Evolutionary conservation across 2,888 invertebrate genomes (phyloP).

Genomic region (Tupiocoris notatus): DNA sequence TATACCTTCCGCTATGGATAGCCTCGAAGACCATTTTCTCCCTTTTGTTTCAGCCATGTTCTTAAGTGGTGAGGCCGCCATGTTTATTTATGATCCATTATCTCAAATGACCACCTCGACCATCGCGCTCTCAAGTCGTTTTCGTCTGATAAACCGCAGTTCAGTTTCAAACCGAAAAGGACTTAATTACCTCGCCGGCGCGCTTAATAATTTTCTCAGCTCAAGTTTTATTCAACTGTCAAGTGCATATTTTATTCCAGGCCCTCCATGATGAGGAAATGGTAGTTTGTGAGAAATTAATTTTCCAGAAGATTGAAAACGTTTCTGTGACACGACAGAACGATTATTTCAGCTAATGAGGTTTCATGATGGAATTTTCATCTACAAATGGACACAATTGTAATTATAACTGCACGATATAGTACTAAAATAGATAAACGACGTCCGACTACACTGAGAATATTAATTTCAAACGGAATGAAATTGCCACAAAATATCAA

Average conservation of each 20-base stretch:
- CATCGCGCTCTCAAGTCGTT: too few relatives aligned
- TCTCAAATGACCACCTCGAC: neutral
- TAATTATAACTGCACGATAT: too few relatives aligned
- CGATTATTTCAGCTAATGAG: neutral
- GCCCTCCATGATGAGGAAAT: neutral
- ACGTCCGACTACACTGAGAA: too few relatives aligned
- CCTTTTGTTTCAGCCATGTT: neutral
- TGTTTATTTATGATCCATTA: slow-evolving; percentile 14
- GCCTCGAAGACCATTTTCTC: neutral
- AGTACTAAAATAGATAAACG: too few relatives aligned
- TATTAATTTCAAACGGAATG: too few relatives aligned
- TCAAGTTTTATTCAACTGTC: neutral
- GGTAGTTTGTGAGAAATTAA: neutral
- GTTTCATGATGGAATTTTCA: neutral
- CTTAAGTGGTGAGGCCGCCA: neutral
- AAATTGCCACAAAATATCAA: too few relatives aligned
- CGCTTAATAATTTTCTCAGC: neutral
- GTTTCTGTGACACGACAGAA: neutral
- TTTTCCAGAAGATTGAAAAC: neutral
- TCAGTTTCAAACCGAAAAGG: neutral
- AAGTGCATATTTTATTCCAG: neutral
- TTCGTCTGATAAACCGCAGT: neutral
- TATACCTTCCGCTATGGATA: neutral
- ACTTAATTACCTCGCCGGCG: neutral
- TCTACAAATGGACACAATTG: too few relatives aligned